Evolutionary conservation across 2,888 invertebrate species (phyloP), one percentile per base, ranked within the genome.

Genomic region (Cephus sareptanus): DNA sequence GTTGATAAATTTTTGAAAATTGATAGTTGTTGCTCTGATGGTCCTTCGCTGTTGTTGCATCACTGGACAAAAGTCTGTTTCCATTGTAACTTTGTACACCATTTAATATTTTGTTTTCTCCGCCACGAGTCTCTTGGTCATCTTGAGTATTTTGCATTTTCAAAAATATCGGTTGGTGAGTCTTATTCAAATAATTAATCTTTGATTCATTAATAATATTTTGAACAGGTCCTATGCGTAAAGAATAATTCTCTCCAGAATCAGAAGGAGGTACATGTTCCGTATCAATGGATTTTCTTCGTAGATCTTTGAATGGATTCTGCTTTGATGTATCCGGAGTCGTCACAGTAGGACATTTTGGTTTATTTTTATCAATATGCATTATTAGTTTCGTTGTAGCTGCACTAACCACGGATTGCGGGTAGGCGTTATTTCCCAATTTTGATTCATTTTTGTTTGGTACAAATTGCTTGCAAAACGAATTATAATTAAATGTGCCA

Each of bases 391-490:
- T 71, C 12, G 71, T 33, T 33, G 71, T 33, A 33, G 71, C 71
- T 31, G 71, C 71, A 34, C 33, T 33, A 31, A 71, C 71, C 12
- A 34, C 12, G 15, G 71, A 71, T 71, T 31, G 12, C 31, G 71
- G 71, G 3, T 71, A 71, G 0, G 31, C 31, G 13, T 71, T 71
- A 31, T 31, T 33, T 33, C 71, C 71, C 31, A 31, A 13, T 31
- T 71, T 31, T 9, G 71, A 34, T 30, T 71, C 33, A 23, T 33
- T 33, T 31, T 33, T 33, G 15, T 33, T 71, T 1, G 81, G 79
- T 11, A 79, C 85, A 34, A 89, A 87, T 37, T 88, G 87, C 23
- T 89, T 89, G 78, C 89, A 87, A 69, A 88, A 88, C 0, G 87
- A 85, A 40, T 88, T 86, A 77, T 89, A 87, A 80, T 88, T 88